These are phyloP conservation scores for Brevimyrus niger DNA, from an alignment of 2,113 vertebrate species.

Conservation along the genomic window DNA sequence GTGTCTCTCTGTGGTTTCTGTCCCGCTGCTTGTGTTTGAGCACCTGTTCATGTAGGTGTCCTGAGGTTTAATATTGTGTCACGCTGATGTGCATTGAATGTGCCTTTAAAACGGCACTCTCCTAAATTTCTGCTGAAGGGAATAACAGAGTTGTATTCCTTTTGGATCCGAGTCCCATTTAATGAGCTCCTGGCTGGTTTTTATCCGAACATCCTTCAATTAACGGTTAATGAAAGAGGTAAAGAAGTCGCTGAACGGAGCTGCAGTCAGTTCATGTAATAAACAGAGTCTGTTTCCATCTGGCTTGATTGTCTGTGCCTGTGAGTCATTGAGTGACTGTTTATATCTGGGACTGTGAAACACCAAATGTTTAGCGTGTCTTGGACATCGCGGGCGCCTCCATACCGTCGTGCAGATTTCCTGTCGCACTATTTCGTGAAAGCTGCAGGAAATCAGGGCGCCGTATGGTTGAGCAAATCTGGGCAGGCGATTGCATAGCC, in stretches of 20 bases:
- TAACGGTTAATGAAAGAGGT: not conserved
- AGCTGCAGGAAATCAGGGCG: not conserved
- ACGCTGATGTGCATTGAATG: not conserved
- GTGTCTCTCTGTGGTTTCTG: not conserved
- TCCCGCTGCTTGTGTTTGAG: not conserved
- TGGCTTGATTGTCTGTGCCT: not conserved
- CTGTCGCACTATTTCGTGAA: not conserved
- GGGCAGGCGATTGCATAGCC: not conserved
- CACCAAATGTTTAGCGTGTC: not conserved
- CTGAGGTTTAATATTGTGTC: not conserved
- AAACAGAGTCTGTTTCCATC: not conserved
- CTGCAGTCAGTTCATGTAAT: not conserved
- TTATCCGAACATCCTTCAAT: not conserved
- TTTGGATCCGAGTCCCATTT: not conserved
- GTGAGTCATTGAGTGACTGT: not conserved
- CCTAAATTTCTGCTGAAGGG: not conserved
- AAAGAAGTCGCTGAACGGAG: not conserved
- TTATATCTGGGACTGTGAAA: conserved; percentile 1
- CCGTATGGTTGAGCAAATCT: not conserved
- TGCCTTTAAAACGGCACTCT: not conserved
- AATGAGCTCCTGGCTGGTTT: not conserved
- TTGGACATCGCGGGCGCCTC: not conserved
- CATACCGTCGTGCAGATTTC: not conserved
- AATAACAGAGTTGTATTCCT: not conserved
- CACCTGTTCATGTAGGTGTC: not conserved